phyloP scores from a whole-genome alignment of 2,113 vertebrate genomes.

The Mesoclemmys tuberculata region DNA sequence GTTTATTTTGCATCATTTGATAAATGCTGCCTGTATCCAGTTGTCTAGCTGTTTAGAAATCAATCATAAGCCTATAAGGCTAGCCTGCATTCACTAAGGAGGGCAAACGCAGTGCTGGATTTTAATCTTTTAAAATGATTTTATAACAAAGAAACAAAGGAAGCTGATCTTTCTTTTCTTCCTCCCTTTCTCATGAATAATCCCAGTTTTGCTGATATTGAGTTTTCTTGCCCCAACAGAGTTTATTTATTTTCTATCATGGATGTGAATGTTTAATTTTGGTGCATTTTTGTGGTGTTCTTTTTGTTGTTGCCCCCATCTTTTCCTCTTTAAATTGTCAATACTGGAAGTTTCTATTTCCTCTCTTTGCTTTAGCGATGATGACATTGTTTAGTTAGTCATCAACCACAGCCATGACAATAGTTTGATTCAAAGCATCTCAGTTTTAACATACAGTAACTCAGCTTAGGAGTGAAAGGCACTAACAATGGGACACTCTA shows the following conservation, averaged over 20 bases:
- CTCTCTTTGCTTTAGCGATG: neutral
- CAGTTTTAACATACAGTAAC: conserved; percentile 29
- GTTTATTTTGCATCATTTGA: neutral
- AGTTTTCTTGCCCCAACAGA: neutral
- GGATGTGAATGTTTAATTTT: conserved; percentile 42
- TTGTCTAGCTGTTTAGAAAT: conserved; percentile 25
- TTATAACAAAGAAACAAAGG: conserved; percentile 73
- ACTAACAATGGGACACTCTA: conserved; percentile 55
- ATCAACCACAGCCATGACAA: neutral
- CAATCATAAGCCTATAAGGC: conserved; percentile 31
- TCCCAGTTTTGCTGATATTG: conserved; percentile 43
- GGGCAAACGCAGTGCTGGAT: conserved; percentile 36
- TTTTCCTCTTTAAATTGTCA: neutral
- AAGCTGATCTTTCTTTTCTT: neutral
- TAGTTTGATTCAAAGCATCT: conserved; percentile 30
- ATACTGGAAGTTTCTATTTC: neutral
- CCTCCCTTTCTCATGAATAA: neutral
- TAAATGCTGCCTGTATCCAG: neutral
- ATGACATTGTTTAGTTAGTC: fast-evolving
- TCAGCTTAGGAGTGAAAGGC: neutral
- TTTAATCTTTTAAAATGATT: conserved; percentile 72
- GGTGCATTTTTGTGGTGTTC: conserved; percentile 2
- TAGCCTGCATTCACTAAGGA: neutral
- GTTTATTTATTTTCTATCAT: conserved; percentile 30
- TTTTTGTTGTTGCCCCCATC: neutral